These are phyloP conservation scores for Euspilapteryx auroguttella DNA, from an alignment of 2,888 invertebrate genomes.

Conservation along the genomic window DNA sequence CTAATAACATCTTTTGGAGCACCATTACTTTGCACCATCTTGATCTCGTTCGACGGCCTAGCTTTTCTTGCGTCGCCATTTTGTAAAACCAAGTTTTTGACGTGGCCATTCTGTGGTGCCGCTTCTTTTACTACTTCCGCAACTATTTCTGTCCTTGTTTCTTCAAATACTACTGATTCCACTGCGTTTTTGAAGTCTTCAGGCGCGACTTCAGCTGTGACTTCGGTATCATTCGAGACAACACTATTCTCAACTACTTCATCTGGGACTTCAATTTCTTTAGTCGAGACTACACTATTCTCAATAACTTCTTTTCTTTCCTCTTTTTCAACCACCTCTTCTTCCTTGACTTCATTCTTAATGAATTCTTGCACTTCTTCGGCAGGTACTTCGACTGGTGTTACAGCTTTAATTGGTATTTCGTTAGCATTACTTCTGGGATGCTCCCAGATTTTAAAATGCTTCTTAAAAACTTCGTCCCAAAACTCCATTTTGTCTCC, in stretches of 20 bases:
- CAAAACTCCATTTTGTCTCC: slow-evolving; percentile 44
- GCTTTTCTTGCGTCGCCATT: slow-evolving; percentile 11
- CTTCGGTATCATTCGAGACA: too few relatives aligned
- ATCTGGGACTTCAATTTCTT: too few relatives aligned
- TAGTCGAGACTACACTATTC: too few relatives aligned
- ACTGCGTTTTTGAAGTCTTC: too few relatives aligned
- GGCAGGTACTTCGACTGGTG: too few relatives aligned
- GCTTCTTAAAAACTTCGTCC: slow-evolving; percentile 34
- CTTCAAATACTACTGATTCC: too few relatives aligned
- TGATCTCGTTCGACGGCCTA: slow-evolving; percentile 42
- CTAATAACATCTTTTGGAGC: slow-evolving; percentile 41
- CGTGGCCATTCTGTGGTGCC: slow-evolving; percentile 13
- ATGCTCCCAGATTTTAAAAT: slow-evolving; percentile 41
- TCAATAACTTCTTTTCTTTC: background rate
- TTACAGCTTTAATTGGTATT: too few relatives aligned
- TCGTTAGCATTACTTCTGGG: too few relatives aligned
- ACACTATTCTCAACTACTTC: too few relatives aligned
- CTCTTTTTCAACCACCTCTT: background rate
- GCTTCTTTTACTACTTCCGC: slow-evolving; percentile 6
- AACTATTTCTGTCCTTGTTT: too few relatives aligned
- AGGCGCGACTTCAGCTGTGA: too few relatives aligned
- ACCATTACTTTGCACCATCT: slow-evolving; percentile 35
- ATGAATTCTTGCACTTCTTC: slow-evolving; percentile 11
- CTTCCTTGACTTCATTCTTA: slow-evolving; percentile 1
- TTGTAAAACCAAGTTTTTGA: slow-evolving; percentile 11